Percentiles rank a stretch among this genome's conserved stretches.
phyloP scores from a whole-genome alignment of 1,140 invertebrate genomes.

The Philaenus spumarius region DNA sequence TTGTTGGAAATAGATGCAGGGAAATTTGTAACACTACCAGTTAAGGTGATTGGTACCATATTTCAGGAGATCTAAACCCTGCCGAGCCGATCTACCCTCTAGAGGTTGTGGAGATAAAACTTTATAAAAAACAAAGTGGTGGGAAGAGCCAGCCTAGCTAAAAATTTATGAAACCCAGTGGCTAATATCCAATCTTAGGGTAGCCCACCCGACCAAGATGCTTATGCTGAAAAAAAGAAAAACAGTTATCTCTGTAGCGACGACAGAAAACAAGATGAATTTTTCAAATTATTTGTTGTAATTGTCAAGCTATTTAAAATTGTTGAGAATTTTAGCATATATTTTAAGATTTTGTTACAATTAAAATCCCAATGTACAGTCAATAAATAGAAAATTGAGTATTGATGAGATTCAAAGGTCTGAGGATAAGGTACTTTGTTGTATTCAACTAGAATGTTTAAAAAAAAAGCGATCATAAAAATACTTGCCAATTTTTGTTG shows the following conservation, averaged over 20 bases:
- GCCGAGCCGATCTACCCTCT: slow-evolving; percentile 40
- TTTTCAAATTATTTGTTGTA: no score
- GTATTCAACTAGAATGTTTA: background rate
- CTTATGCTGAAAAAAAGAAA: background rate
- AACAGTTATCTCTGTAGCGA: background rate
- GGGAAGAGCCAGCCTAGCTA: slow-evolving; percentile 38
- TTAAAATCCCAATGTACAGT: background rate
- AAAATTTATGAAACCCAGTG: background rate
- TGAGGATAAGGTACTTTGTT: background rate
- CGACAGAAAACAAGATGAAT: background rate
- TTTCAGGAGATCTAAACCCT: slow-evolving; percentile 38
- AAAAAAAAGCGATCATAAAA: no score
- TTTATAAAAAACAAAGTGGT: slow-evolving; percentile 36
- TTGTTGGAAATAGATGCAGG: no score
- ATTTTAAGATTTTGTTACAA: background rate
- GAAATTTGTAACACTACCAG: no score
- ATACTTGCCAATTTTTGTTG: background rate
- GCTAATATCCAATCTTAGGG: background rate
- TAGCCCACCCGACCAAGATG: background rate
- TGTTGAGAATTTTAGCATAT: background rate
- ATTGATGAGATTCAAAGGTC: no score
- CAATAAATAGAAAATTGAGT: background rate
- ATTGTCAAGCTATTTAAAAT: background rate
- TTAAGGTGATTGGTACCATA: slow-evolving; percentile 33
- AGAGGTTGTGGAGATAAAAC: slow-evolving; percentile 33